Conservation (phyloP, 2,113 vertebrate genomes). For the Brachyhypopomus gauderio region DNA sequence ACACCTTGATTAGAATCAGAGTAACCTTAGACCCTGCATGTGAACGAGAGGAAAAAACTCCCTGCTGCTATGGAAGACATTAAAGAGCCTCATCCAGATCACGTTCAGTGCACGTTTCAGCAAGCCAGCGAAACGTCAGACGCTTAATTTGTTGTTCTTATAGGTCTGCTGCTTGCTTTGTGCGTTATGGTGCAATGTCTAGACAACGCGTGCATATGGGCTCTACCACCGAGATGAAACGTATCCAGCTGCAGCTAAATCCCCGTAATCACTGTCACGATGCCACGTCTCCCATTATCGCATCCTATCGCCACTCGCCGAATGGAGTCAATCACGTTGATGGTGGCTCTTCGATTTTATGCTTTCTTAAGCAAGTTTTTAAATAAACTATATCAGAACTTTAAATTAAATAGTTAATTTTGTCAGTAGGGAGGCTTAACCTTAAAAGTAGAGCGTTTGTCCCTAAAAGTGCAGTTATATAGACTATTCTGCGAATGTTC, state of each 20-base stretch:
- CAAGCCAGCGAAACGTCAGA: conserved; percentile 62
- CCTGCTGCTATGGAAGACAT: conserved; percentile 69
- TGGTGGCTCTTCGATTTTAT: too few species aligned
- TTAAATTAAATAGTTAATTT: too few species aligned
- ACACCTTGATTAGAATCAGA: conserved; percentile 70
- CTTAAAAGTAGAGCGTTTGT: too few species aligned
- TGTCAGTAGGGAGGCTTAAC: too few species aligned
- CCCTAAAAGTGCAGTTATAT: too few species aligned
- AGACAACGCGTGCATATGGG: conserved; percentile 39
- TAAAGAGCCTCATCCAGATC: conserved; percentile 60
- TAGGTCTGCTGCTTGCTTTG: background rate
- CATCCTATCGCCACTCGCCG: too few species aligned
- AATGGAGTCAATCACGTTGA: too few species aligned
- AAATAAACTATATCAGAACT: too few species aligned
- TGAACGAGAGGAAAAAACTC: conserved; percentile 63
- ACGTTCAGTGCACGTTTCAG: conserved; percentile 67
- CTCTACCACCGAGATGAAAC: conserved; percentile 40
- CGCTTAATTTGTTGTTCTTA: conserved; percentile 69
- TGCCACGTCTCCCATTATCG: background rate
- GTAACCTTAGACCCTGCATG: conserved; percentile 73
- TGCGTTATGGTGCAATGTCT: conserved; percentile 52
- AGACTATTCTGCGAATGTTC: too few species aligned
- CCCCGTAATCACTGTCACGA: background rate
- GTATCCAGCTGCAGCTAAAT: background rate
- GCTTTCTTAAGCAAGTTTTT: too few species aligned